Percentiles rank a stretch among this genome's conserved stretches.
phyloP scores from a whole-genome alignment of 2,888 invertebrate genomes.

The Gastracanthus pulcherrimus region DNA sequence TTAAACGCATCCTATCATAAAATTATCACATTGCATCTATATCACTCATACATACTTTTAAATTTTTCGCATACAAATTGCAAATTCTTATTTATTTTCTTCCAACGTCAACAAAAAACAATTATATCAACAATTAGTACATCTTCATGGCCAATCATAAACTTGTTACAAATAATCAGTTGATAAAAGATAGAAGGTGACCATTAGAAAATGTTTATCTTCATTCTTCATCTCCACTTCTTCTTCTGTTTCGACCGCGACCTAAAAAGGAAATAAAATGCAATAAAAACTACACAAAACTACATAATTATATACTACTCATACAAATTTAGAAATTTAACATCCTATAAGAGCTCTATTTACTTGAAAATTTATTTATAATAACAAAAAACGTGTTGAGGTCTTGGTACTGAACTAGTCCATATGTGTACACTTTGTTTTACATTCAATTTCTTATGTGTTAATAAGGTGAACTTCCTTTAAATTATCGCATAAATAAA shows the following conservation, averaged over 20 bases:
- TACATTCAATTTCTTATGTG: too few relatives aligned
- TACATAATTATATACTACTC: background rate
- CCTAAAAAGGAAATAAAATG: slow-evolving; percentile 62
- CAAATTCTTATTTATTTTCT: slow-evolving; percentile 12
- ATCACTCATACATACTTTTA: background rate
- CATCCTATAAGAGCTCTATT: background rate
- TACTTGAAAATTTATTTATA: too few relatives aligned
- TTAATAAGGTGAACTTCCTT: too few relatives aligned
- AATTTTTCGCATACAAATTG: slow-evolving; percentile 11
- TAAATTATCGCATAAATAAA: too few relatives aligned
- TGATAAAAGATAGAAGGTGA: background rate
- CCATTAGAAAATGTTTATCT: background rate
- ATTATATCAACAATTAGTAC: slow-evolving; percentile 4
- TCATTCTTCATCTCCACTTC: slow-evolving; percentile 67
- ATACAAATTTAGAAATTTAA: background rate
- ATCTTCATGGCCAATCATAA: slow-evolving; percentile 5
- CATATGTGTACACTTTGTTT: too few relatives aligned
- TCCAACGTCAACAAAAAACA: slow-evolving; percentile 10
- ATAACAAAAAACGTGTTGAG: too few relatives aligned
- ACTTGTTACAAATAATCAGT: slow-evolving; percentile 9
- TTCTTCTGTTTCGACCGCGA: slow-evolving; percentile 71
- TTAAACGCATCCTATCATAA: background rate
- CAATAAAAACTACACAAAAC: background rate
- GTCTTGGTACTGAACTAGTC: too few relatives aligned
- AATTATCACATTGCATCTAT: slow-evolving; percentile 35